Evolutionary conservation across 2,888 invertebrate genomes (phyloP).

Genomic region (Halocaridina rubra): DNA sequence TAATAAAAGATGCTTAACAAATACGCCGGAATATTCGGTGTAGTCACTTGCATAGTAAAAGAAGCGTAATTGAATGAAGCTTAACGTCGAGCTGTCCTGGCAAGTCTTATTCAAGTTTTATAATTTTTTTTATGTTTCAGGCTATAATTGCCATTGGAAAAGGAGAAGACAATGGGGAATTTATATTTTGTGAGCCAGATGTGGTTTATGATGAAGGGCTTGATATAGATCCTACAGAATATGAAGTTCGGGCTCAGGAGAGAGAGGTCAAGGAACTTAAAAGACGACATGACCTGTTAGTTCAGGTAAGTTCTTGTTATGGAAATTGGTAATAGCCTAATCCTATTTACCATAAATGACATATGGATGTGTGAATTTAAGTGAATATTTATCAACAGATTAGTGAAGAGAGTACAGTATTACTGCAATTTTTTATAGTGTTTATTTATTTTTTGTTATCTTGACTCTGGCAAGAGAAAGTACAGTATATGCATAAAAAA

Average conservation of each 20-base stretch:
- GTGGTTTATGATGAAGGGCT: conserved; percentile 63
- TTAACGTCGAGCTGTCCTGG: too few species aligned
- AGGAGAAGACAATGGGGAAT: conserved; percentile 65
- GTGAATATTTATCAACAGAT: too few species aligned
- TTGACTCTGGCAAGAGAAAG: too few species aligned
- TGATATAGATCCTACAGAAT: conserved; percentile 49
- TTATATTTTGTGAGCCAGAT: conserved; percentile 65
- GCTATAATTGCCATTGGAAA: conserved; percentile 49
- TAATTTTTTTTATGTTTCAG: conserved; percentile 9
- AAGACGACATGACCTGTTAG: conserved; percentile 40
- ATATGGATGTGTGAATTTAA: too few species aligned
- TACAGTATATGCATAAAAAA: too few species aligned
- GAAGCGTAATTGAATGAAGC: too few species aligned
- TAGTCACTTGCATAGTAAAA: too few species aligned
- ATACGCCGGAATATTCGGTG: too few species aligned
- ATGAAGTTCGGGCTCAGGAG: conserved; percentile 42
- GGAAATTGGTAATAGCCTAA: too few species aligned
- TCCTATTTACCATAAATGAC: too few species aligned
- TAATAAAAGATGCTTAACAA: too few species aligned
- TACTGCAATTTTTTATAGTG: background rate
- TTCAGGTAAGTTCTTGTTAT: conserved; percentile 38
- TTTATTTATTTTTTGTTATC: background rate
- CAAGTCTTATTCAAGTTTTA: too few species aligned
- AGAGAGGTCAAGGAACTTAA: conserved; percentile 46
- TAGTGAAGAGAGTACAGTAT: background rate